Conservation (phyloP, 2,888 invertebrate species). For the Machimus rusticus region DNA sequence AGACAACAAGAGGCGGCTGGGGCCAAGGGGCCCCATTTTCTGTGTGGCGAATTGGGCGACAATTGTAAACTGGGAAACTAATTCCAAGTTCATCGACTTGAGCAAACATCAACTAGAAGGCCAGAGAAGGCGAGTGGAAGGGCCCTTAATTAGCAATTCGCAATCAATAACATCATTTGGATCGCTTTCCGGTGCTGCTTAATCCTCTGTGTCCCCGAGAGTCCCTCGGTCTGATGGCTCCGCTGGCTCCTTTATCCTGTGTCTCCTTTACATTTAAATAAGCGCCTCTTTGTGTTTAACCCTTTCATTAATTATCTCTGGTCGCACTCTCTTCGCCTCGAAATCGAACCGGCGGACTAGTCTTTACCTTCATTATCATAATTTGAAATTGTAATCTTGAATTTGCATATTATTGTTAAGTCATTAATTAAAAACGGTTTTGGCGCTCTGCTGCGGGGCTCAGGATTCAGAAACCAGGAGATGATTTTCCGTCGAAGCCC, state of each 20-base stretch:
- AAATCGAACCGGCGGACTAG: conserved; percentile 40
- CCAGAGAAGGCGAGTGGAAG: conserved; percentile 40
- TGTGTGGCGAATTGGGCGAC: conserved; percentile 37
- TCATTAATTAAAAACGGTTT: conserved; percentile 45
- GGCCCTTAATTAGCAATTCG: conserved; percentile 49
- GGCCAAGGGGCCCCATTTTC: background rate
- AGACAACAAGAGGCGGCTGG: background rate
- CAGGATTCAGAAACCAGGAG: conserved; percentile 41
- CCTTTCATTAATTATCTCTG: conserved; percentile 45
- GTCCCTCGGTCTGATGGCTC: conserved; percentile 33
- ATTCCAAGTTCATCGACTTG: conserved; percentile 48
- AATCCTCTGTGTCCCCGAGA: conserved; percentile 38
- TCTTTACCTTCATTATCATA: conserved; percentile 45
- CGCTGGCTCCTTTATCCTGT: conserved; percentile 39
- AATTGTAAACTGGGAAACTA: conserved; percentile 46
- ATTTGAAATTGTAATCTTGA: conserved; percentile 46
- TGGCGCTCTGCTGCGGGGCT: conserved; percentile 26
- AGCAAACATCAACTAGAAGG: conserved; percentile 40
- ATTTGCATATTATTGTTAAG: conserved; percentile 47
- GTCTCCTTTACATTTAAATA: conserved; percentile 42
- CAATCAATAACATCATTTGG: conserved; percentile 49
- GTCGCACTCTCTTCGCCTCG: conserved; percentile 32
- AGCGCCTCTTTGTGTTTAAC: conserved; percentile 43
- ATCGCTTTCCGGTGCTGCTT: conserved; percentile 46
- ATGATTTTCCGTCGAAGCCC: conserved; percentile 19